Evolutionary conservation across 2,113 vertebrate genomes (phyloP).

Genomic region (Tachysurus fulvidraco): DNA sequence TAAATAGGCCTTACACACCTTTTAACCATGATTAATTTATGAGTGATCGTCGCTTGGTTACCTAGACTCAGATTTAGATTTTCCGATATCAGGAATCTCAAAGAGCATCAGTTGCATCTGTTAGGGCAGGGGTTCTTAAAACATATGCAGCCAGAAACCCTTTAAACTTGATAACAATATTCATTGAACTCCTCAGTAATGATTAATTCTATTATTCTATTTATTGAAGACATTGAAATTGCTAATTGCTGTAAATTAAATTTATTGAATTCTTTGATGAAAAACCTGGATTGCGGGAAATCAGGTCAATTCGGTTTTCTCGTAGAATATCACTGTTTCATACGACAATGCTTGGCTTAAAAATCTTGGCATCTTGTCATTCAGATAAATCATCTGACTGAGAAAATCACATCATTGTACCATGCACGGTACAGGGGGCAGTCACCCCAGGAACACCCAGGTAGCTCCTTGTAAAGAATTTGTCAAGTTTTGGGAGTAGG

Average conservation of each 20-base stretch:
- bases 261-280: background rate
- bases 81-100: background rate
- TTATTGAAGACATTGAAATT: background rate
- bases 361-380: background rate
- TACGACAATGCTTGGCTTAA: background rate
- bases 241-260: background rate
- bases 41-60: slow-evolving; percentile 32
- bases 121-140: background rate
- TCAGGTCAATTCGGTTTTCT: background rate
- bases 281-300: background rate
- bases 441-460: background rate
- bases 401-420: background rate
- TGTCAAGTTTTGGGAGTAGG: background rate
- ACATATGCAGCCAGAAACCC: background rate
- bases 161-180: background rate
- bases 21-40: slow-evolving; percentile 35
- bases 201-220: background rate
- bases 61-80: background rate
- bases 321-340: background rate
- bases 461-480: background rate
- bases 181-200: background rate
- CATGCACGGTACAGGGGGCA: background rate
- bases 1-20: slow-evolving; percentile 3
- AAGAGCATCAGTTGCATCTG: background rate
- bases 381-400: background rate